Conservation (phyloP, 2,113 vertebrate genomes). For the Lepus europaeus region DNA sequence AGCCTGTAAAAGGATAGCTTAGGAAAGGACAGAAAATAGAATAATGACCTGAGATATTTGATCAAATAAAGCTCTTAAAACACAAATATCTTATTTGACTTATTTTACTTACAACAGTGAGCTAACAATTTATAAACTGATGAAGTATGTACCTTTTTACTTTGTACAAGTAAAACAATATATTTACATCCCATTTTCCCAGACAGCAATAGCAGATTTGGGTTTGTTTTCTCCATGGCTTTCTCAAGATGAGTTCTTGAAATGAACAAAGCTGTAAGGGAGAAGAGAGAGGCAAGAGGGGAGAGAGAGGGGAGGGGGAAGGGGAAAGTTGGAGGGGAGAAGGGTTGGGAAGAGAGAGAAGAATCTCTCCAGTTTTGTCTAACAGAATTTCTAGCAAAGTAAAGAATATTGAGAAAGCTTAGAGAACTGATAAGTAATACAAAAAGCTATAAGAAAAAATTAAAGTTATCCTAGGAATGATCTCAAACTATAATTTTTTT, state of each 20-base stretch:
- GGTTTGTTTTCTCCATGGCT: background rate
- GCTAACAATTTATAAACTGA: slow-evolving; percentile 25
- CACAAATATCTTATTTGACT: slow-evolving; percentile 6
- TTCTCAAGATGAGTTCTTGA: background rate
- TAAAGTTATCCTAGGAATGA: background rate
- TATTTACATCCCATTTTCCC: slow-evolving; percentile 18
- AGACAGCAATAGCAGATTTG: background rate
- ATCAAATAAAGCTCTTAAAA: slow-evolving; percentile 46
- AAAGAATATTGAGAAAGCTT: background rate
- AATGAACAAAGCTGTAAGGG: background rate
- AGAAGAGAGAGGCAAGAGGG: background rate
- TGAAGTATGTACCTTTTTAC: background rate
- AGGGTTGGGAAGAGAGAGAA: background rate
- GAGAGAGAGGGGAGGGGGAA: background rate
- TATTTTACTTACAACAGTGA: slow-evolving; percentile 39
- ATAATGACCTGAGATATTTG: background rate
- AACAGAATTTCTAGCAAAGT: background rate
- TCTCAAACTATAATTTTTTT: background rate
- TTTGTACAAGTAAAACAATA: background rate
- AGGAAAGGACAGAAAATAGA: slow-evolving; percentile 28
- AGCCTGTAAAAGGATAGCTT: slow-evolving; percentile 38
- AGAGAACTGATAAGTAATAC: background rate
- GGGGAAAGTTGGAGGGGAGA: too few relatives aligned
- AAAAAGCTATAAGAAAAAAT: background rate
- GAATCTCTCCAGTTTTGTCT: background rate